Evolutionary conservation across 2,888 invertebrate genomes (phyloP), one percentile per base, ranked within the genome.

Genomic region (Sericinus montela): DNA sequence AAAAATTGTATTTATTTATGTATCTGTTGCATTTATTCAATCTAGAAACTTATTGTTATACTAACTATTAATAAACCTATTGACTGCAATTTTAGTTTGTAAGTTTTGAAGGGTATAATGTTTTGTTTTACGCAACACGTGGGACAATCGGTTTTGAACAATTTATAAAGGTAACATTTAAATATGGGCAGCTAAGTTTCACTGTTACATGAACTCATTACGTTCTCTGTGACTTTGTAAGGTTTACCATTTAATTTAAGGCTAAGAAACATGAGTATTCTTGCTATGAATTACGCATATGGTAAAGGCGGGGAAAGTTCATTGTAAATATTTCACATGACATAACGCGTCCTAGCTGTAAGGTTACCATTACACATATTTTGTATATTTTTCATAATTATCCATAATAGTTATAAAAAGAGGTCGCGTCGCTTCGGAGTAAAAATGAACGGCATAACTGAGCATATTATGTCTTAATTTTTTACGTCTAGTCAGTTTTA

Each of bases 11-110:
- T 63, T 59, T 59, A 67, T 72, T 69, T 74, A 59, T 83, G 75
- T 83, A 80, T 80, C 75, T 77, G 80, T 80, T 84, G 86, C 86
- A 86, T 86, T 86, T 86, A 85, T 78, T 76, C 72, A 67, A 29
- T 66, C 62, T 58, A 48, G 50, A 55, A 56, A 57, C 9, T 6
- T 29, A 40, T 19, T 15, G 6, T 19, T 9, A 42, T 34, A 19
- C 36, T 36, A 19, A n/a, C n/a, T n/a, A n/a, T n/a, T 23, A 40
- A 15, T 36, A 10, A 25, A 3, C 25, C 25, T 29, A 48, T 25
- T 39, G 45, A 45, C 45, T 41, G 45, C 39, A 43, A 34, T 43
- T 35, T 42, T 41, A 45, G 40, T 45, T 40, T 7, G 23, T 45
- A 41, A 25, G 47, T 28, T 46, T 14, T 32, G 30, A 15, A 38